Evolutionary conservation across 2,797 vertebrate genomes (phyloP), one percentile per base, ranked within the genome.

Genomic region (Champsocephalus gunnari): DNA sequence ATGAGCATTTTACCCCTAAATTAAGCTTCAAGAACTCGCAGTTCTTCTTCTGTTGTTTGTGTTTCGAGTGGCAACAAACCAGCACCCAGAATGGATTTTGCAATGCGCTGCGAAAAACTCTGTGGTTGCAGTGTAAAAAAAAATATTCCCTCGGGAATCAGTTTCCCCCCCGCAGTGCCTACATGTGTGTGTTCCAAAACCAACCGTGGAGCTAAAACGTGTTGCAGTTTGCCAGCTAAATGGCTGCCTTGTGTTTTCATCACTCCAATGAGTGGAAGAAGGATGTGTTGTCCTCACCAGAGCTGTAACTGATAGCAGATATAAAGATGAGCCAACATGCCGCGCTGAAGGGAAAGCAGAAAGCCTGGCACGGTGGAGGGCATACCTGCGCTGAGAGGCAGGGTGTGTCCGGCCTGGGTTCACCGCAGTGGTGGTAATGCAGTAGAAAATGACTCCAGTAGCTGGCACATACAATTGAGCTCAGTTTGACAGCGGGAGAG

Each of bases 251-350:
- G 81, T 88, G 76, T 86, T 88, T 65, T 85, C 57, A 45, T 67
- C 66, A 57, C 79, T 84, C 68, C 55, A 78, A 90, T 87, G 88
- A 87, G 70, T 71, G 65, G 21, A 21, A 66, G 72, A 57, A 80
- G 83, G 89, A 93, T 93, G 90, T 49, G 59, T 61, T 85, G 77
- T 84, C 79, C 75, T 89, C 90, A 91, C 89, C 83, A 81, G 76
- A 80, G 82, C 78, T 66, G 80, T 88, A 84, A 92, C 79, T 58
- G 82, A 88, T 85, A 88, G 79, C 81, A 70, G 76, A 70, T 85
- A 57, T 72, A 63, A 72, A 77, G 82, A 73, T 58, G 77, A 78
- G 75, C 61, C 43, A 56, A 87, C 87, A 80, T 90, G 86, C 83
- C 85, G n/a, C 74, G 55, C 85, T 86, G 74, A 75, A 9, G 43